These are phyloP conservation scores for Psylliodes chrysocephalus DNA, from an alignment of 2,888 invertebrate genomes.

Conservation along the genomic window DNA sequence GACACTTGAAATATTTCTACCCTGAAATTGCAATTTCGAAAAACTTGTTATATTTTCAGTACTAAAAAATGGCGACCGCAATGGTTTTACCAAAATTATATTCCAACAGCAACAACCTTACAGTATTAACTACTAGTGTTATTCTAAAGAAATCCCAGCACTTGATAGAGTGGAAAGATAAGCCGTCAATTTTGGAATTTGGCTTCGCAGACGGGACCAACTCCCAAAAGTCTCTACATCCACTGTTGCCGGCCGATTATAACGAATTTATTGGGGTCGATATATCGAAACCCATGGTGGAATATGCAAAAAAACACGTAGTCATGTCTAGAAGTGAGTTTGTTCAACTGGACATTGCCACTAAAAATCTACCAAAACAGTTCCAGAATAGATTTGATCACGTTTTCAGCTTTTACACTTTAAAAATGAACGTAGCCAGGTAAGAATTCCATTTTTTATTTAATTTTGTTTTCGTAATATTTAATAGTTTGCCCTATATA, in stretches of 20 bases:
- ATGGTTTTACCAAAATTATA: background rate
- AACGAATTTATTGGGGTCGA: constrained; percentile 72
- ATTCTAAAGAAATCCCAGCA: background rate
- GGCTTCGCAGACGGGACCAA: constrained; percentile 3
- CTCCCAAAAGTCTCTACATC: background rate
- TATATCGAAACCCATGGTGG: constrained; percentile 76
- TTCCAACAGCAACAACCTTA: background rate
- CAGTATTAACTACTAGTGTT: background rate
- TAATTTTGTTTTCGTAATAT: background rate
- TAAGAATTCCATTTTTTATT: background rate
- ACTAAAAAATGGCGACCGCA: background rate
- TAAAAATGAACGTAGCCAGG: constrained; percentile 66
- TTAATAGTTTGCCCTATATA: background rate
- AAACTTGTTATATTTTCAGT: no score
- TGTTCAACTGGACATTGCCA: constrained; percentile 68
- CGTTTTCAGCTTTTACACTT: constrained; percentile 72
- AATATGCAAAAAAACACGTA: constrained; percentile 70
- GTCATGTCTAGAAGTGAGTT: constrained; percentile 63
- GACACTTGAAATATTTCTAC: no score
- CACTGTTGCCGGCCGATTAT: constrained; percentile 53
- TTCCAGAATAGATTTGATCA: constrained; percentile 68
- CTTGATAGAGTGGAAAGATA: constrained; percentile 1
- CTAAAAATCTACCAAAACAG: constrained; percentile 64
- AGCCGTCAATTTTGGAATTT: constrained; percentile 7
- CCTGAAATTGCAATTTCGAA: no score